Evolutionary conservation across 2,888 invertebrate genomes (phyloP), one percentile per base, ranked within the genome.

Genomic region (Nycteola revayana): DNA sequence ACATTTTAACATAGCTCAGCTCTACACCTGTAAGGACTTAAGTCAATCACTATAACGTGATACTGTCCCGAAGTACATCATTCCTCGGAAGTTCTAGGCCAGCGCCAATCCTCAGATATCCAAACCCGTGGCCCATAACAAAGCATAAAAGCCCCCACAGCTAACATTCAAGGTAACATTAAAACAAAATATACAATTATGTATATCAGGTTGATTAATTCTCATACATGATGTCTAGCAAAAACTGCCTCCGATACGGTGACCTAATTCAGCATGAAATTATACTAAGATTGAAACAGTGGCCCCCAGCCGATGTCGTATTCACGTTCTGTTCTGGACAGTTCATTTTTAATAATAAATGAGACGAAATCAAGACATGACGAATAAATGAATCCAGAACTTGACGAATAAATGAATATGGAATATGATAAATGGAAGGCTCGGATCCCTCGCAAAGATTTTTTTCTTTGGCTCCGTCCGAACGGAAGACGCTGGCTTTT

Each of bases 341-440:
- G 88, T 86, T 89, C 89, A 89, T 89, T 89, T 89, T 89, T 89
- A 89, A 89, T 89, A 89, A 88, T 88, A 89, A 89, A 89, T 89
- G 89, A 88, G 87, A 87, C 80, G 89, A 89, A 89, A 89, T 89
- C 89, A 89, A 88, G 88, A 88, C 86, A 84, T 86, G 89, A 88
- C 88, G 89, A 89, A 89, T 89, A 89, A 89, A 89, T 89, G 89
- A 89, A 88, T 88, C 88, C 86, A 87, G 88, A 85, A 89, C 89
- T 89, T 86, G 89, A 89, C 88, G 88, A 88, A 88, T 87, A 88
- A 88, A 88, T 88, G 88, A 88, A 88, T 88, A 88, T 88, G 87
- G 88, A 88, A 88, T 88, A 88, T 88, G 87, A 88, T 88, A 88
- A 88, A 88, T 88, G 87, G 83, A 77, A 78, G 77, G 75, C 76